A percentile compares a stretch with the other conserved stretches of the same genome.
Conservation (phyloP, 2,113 vertebrate species). For the Odontophorus gujanensis region DNA sequence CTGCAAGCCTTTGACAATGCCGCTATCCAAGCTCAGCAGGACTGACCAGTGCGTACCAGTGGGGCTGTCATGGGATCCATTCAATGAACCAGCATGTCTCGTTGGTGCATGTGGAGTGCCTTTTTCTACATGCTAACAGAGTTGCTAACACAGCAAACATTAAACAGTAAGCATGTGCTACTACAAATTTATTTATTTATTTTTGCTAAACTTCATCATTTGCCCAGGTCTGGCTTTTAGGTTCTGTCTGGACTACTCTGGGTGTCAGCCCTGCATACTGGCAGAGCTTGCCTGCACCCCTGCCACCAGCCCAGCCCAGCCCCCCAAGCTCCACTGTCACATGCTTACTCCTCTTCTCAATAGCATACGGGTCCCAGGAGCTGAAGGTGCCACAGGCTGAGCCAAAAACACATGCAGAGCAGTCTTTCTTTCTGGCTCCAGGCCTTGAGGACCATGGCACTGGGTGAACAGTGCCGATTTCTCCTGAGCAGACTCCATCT, state of each 20-base stretch:
- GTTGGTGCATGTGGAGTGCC: not conserved
- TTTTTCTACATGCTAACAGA: not conserved
- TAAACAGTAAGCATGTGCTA: rapidly evolving
- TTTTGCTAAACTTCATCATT: not conserved
- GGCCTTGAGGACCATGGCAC: not conserved
- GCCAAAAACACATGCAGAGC: not conserved
- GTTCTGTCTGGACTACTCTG: not conserved
- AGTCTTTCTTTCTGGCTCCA: not conserved
- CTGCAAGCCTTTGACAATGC: slow-evolving; percentile 82
- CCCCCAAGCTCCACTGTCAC: not conserved
- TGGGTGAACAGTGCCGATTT: not conserved
- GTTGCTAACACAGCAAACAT: not conserved
- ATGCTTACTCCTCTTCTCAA: not conserved
- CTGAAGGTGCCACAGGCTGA: not conserved
- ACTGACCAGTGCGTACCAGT: rapidly evolving
- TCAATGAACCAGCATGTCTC: rapidly evolving
- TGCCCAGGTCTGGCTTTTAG: not conserved
- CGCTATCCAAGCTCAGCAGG: slow-evolving; percentile 76
- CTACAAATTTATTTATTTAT: not conserved
- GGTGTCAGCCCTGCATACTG: not conserved
- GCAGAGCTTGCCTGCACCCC: not conserved
- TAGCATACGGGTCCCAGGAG: not conserved
- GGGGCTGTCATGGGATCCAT: not conserved
- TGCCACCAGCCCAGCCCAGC: not conserved
- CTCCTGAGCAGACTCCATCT: rapidly evolving